phyloP scores from a whole-genome alignment of 2,888 invertebrate genomes.

The Catonia carolina region DNA sequence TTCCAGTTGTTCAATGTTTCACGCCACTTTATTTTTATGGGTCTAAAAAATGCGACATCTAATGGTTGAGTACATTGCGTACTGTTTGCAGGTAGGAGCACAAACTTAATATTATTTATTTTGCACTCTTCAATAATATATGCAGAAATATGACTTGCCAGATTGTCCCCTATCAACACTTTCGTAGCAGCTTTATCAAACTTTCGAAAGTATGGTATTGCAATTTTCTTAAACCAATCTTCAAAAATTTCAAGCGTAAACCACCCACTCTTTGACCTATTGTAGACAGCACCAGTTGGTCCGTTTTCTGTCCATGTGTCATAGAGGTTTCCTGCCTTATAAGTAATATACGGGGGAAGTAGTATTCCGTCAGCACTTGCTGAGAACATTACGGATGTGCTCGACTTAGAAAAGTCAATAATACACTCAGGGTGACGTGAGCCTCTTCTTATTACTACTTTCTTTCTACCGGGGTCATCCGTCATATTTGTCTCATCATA shows the following conservation, averaged over 20 bases:
- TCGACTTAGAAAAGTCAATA: conserved; percentile 22
- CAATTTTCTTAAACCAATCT: conserved; percentile 36
- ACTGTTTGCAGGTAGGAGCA: conserved; percentile 9
- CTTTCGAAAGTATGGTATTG: conserved; percentile 16
- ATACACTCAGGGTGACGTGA: conserved; percentile 17
- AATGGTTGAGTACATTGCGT: conserved; percentile 7
- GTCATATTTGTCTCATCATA: conserved; percentile 36
- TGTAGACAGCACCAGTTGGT: conserved; percentile 34
- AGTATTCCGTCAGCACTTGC: conserved; percentile 37
- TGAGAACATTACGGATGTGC: conserved; percentile 37
- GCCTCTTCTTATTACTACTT: conserved; percentile 33
- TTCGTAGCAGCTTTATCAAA: conserved; percentile 14
- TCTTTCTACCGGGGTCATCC: conserved; percentile 35
- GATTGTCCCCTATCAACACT: conserved; percentile 40
- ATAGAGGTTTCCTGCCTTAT: conserved; percentile 37
- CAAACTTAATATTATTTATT: conserved; percentile 12
- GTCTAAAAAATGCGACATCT: conserved; percentile 13
- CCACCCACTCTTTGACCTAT: conserved; percentile 37
- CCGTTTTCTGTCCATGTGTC: conserved; percentile 37
- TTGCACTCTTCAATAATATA: conserved; percentile 32
- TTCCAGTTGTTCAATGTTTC: background rate
- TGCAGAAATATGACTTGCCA: conserved; percentile 21
- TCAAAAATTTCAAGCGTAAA: conserved; percentile 36
- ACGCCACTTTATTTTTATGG: conserved; percentile 8
- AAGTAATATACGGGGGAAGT: conserved; percentile 38